Conservation (phyloP, 1,140 invertebrate genomes). For the Dysdera silvatica region DNA sequence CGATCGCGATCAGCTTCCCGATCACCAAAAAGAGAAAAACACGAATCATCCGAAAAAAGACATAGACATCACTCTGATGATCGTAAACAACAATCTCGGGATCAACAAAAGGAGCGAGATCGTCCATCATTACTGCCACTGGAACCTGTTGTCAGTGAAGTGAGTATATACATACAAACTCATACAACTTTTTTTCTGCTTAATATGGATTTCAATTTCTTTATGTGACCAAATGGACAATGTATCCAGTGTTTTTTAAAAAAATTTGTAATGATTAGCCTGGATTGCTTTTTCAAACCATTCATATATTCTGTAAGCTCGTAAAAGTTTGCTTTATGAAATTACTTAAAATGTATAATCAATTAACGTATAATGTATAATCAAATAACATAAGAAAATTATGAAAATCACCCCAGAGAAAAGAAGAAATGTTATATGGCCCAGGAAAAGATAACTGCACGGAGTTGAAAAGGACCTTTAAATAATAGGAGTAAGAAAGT, state of each 20-base stretch:
- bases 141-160: slow-evolving; percentile 37
- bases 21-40: slow-evolving; percentile 31
- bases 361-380: too few relatives aligned
- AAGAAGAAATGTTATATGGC: too few relatives aligned
- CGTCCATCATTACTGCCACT: slow-evolving; percentile 18
- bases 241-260: not conserved
- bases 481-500: too few relatives aligned
- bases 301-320: not conserved
- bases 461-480: too few relatives aligned
- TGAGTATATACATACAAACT: not conserved
- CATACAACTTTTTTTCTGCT: too few relatives aligned
- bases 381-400: too few relatives aligned
- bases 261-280: not conserved
- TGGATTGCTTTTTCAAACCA: not conserved
- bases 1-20: slow-evolving; percentile 27
- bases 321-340: not conserved
- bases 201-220: too few relatives aligned
- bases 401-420: too few relatives aligned
- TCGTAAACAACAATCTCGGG: not conserved
- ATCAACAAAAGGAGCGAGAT: slow-evolving; percentile 17
- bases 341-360: not conserved
- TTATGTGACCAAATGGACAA: too few relatives aligned
- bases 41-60: slow-evolving; percentile 23
- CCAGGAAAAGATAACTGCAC: too few relatives aligned
- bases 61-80: not conserved